A percentile compares a stretch with the other conserved stretches of the same genome.
These are phyloP conservation scores for Deroptyus accipitrinus DNA, from an alignment of 2,113 vertebrate genomes.

Conservation along the genomic window DNA sequence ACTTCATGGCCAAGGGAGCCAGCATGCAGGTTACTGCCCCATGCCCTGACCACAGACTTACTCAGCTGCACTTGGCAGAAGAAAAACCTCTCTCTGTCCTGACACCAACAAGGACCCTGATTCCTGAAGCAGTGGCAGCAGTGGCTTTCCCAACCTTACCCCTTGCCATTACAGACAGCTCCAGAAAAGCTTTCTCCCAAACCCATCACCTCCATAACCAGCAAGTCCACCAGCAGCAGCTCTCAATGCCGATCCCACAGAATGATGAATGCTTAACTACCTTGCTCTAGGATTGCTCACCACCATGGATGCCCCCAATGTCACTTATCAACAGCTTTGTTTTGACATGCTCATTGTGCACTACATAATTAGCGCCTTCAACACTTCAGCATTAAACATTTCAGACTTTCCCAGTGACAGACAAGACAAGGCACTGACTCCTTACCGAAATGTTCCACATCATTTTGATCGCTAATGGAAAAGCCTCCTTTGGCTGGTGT, in stretches of 20 bases:
- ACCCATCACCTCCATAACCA: background rate
- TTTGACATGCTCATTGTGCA: background rate
- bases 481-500: background rate
- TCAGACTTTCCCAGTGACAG: background rate
- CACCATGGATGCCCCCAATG: rapidly evolving
- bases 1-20: rapidly evolving
- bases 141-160: background rate
- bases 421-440: rapidly evolving
- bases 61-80: rapidly evolving
- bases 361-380: background rate
- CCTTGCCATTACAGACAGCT: background rate
- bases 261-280: background rate
- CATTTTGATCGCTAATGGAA: conserved; percentile 81
- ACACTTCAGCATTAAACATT: background rate
- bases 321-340: background rate
- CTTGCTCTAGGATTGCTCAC: background rate
- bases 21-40: background rate
- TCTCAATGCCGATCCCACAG: background rate
- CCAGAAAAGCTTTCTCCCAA: background rate
- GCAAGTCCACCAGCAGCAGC: background rate
- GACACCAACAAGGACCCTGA: background rate
- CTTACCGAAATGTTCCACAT: conserved; percentile 83
- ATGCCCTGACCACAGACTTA: background rate
- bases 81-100: background rate
- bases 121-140: background rate